Base-by-base conservation (phyloP, 2,797 vertebrate genomes). In the Gobio occitaniae region DNA sequence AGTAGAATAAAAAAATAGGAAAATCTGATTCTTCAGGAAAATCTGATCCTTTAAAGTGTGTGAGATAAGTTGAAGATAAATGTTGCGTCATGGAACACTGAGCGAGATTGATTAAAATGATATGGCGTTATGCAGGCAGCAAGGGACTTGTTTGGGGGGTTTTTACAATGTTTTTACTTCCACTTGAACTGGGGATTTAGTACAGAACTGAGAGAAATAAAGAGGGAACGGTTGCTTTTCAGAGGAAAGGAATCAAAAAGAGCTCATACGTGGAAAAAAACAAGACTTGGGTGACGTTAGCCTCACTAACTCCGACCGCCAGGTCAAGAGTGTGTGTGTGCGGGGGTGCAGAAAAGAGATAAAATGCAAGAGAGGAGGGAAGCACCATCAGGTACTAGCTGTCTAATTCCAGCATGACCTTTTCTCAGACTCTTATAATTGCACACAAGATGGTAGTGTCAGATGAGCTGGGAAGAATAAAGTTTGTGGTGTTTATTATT, bases 331-430 rank as follows among this genome's bases (percentile, higher is more conserved):
- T 71, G 54, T 29, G 78, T 11, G 6, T 29, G 63, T 16, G 80
- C 4, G 9, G 29, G 29, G 6, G 78, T 9, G 52, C 25, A 68
- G 65, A 54, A 65, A 61, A 52, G 50, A 41, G 41, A 47, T 63
- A n/a, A 56, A 78, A 52, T 29, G 52, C 29, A 66, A 10, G 36
- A 17, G 17, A 50, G 47, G 71, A 61, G 74, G 70, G 85, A 87
- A 87, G 86, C 68, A 88, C 84, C 75, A 56, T 85, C 88, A 78
- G 89, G 90, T 85, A 90, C 90, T 82, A 78, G 50, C 81, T 52
- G 80, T 66, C 61, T 47, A 91, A 92, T 91, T 93, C 91, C 86
- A 72, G 63, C 78, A 63, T 54, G 74, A 65, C 63, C 38, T 83
- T 32, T 63, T 72, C 82, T 56, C 54, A 59, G 56, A 16, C 74